phyloP scores from a whole-genome alignment of 2,797 vertebrate genomes.

The Hyperoplus lanceolatus region DNA sequence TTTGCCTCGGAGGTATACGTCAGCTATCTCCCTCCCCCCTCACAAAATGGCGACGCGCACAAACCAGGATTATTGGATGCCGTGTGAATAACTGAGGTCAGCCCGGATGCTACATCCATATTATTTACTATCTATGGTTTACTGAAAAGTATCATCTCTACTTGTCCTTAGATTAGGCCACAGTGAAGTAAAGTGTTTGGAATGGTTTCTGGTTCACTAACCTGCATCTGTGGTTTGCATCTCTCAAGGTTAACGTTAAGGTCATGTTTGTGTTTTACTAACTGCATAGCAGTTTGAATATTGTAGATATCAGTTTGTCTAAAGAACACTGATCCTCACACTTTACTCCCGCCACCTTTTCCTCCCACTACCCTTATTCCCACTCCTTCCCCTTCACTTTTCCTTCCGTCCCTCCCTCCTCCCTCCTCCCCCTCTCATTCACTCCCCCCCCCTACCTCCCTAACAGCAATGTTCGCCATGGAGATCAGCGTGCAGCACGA shows the following conservation, averaged over 20 bases:
- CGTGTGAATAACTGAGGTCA: too few relatives aligned
- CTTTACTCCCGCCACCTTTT: constrained; percentile 65
- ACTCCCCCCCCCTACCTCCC: constrained; percentile 57
- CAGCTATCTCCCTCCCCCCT: too few relatives aligned
- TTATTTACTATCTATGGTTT: too few relatives aligned
- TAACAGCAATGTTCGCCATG: constrained; percentile 97
- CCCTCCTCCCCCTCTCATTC: constrained; percentile 13
- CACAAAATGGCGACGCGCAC: too few relatives aligned
- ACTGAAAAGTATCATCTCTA: neutral
- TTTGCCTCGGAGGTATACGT: too few relatives aligned
- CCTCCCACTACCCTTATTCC: constrained; percentile 44
- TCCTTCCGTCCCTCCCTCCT: constrained; percentile 46
- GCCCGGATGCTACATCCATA: too few relatives aligned
- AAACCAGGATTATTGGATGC: too few relatives aligned
- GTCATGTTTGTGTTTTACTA: constrained; percentile 35
- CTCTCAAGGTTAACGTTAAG: neutral
- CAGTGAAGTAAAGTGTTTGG: neutral
- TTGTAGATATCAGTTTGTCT: constrained; percentile 23
- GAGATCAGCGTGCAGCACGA: constrained; percentile 99
- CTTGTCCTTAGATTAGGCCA: neutral
- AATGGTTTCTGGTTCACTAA: neutral
- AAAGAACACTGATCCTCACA: constrained; percentile 53
- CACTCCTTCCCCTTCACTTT: constrained; percentile 47
- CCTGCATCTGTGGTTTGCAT: constrained; percentile 1
- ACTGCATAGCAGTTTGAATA: constrained; percentile 19